Evolutionary conservation across 2,888 invertebrate species (phyloP), one percentile per base, ranked within the genome.

Genomic region (Cyrtodaria siliqua): DNA sequence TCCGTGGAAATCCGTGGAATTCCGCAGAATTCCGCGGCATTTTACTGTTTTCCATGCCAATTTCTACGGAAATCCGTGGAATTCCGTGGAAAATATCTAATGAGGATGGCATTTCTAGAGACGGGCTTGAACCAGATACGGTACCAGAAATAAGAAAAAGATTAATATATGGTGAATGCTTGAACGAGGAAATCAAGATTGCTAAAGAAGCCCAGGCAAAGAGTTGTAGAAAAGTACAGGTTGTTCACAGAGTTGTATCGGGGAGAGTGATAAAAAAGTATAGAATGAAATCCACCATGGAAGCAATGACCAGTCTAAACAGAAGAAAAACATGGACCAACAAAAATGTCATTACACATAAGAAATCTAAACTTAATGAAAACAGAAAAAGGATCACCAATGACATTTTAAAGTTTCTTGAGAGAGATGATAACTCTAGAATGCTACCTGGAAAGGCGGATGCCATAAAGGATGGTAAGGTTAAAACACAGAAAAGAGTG

Each of bases 341-440:
- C 12, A 59, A 60, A 59, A n/a, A 18, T 16, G 23, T n/a, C 29
- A 16, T 24, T 23, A 68, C 42, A 14, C 23, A 24, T 27, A 59
- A 40, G 38, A 18, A n/a, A 2, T 40, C 14, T 12, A 26, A 40
- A 27, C 47, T 57, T 6, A 57, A 47, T 24, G 2, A n/a, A n/a
- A n/a, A n/a, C n/a, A n/a, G n/a, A n/a, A n/a, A 27, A 18, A 61
- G 20, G 26, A 29, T 68, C 29, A 47, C 29, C 2, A 61, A 26
- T 8, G 60, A 68, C n/a, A 59, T 68, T 4, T 23, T 14, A 63
- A 24, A 24, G 6, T 79, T 75, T 66, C 20, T 75, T n/a, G 59
- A 75, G 50, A 59, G 75, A 61, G 79, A 71, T 40, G 72, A 71
- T 56, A 77, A 72, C 44, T 72, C 70, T 12, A 27, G 61, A 18